Conservation (phyloP, 2,888 invertebrate species). For the Drosophila setosimentum region DNA sequence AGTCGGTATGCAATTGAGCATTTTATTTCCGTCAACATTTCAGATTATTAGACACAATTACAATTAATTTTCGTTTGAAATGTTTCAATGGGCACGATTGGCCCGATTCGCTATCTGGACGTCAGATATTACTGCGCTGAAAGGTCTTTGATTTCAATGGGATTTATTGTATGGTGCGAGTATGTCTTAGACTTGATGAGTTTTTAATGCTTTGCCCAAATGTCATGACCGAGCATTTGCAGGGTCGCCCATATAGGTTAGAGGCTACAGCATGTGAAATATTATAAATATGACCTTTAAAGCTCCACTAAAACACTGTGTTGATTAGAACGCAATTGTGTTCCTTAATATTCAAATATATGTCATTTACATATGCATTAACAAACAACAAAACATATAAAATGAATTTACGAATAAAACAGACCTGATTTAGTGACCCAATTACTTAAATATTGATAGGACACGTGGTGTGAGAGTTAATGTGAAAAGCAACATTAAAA, state of each 20-base stretch:
- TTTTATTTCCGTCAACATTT: conserved; percentile 75
- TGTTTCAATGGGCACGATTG: conserved; percentile 47
- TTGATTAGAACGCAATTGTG: conserved; percentile 14
- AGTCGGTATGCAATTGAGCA: conserved; percentile 13
- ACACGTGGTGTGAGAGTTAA: conserved; percentile 20
- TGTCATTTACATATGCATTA: not conserved
- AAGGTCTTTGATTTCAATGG: conserved; percentile 65
- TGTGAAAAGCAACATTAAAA: conserved; percentile 15
- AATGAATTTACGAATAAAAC: conserved; percentile 8
- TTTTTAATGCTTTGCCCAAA: conserved; percentile 69
- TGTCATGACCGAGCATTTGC: conserved; percentile 73
- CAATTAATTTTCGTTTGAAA: conserved; percentile 68
- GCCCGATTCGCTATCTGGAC: conserved; percentile 31
- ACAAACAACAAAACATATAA: not conserved
- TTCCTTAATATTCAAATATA: not conserved
- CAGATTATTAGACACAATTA: conserved; percentile 74
- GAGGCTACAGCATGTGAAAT: conserved; percentile 38
- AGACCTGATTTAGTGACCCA: conserved; percentile 47
- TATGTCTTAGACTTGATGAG: conserved; percentile 54
- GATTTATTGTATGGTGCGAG: conserved; percentile 15
- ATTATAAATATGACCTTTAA: conserved; percentile 18
- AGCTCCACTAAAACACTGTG: not conserved
- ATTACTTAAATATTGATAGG: conserved; percentile 22
- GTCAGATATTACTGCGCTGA: conserved; percentile 41
- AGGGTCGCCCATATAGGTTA: conserved; percentile 56